Percentiles rank a stretch among this genome's conserved stretches.
phyloP scores from a whole-genome alignment of 2,888 invertebrate genomes.

The Pyrrhia umbra region DNA sequence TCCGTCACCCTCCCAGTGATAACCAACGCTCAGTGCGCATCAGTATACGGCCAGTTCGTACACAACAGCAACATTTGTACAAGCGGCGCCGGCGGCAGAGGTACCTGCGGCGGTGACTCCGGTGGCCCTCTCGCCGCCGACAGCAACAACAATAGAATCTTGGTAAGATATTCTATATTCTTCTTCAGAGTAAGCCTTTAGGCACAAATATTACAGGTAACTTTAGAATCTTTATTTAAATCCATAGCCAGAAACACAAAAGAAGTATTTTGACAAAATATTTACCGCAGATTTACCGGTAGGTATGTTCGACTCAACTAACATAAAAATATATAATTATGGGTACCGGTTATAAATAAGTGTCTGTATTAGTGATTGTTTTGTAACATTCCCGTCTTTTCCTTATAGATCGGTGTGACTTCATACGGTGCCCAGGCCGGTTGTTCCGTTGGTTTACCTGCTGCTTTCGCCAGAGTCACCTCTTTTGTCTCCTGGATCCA shows the following conservation, averaged over 20 bases:
- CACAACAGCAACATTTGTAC: conserved; percentile 73
- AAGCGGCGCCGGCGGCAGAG: conserved; percentile 70
- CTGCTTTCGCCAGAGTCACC: conserved; percentile 73
- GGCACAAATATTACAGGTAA: too few species aligned
- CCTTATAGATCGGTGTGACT: conserved; percentile 65
- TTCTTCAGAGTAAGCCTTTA: too few species aligned
- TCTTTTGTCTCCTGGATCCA: conserved; percentile 69
- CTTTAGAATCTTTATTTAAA: too few species aligned
- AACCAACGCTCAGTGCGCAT: conserved; percentile 66
- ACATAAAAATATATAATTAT: too few species aligned
- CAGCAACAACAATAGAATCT: conserved; percentile 36
- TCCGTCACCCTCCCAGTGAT: conserved; percentile 73
- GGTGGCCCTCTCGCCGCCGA: conserved; percentile 67
- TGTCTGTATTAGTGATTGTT: not conserved
- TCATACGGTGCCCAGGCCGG: conserved; percentile 71
- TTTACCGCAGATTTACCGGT: too few species aligned
- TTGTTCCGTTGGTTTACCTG: conserved; percentile 71
- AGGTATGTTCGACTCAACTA: too few species aligned
- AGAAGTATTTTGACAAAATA: too few species aligned
- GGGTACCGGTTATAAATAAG: not conserved
- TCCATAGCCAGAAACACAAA: too few species aligned
- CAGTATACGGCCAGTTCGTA: conserved; percentile 62
- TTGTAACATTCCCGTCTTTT: not conserved
- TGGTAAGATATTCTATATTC: conserved; percentile 56
- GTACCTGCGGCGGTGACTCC: conserved; percentile 74